Evolutionary conservation across 2,113 vertebrate genomes (phyloP).

Genomic region (Oryzias curvinotus): DNA sequence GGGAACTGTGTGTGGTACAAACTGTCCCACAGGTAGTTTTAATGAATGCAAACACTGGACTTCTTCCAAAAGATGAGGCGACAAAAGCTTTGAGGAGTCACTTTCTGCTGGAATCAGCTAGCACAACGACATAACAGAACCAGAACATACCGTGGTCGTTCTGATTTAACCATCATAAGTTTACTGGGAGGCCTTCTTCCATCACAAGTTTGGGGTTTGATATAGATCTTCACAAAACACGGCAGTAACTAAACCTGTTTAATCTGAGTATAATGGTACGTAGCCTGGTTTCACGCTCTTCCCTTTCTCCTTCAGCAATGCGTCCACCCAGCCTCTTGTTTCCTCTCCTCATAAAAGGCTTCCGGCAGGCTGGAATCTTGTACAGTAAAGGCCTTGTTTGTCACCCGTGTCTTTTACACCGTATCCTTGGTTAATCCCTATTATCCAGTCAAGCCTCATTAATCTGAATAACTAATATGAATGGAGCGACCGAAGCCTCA

Average conservation of each 20-base stretch:
- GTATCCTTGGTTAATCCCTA: conserved; percentile 57
- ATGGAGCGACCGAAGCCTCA: conserved; percentile 51
- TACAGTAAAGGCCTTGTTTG: conserved; percentile 66
- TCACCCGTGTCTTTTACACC: conserved; percentile 55
- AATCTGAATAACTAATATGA: conserved; percentile 65
- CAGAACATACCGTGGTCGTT: not conserved
- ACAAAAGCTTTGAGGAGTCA: conserved; percentile 16
- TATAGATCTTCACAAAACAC: not conserved
- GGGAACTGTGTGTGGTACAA: conserved; percentile 26
- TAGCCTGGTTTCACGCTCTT: not conserved
- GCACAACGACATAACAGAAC: not conserved
- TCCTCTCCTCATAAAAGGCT: conserved; percentile 54
- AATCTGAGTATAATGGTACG: conserved; percentile 6
- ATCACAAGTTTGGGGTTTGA: no score
- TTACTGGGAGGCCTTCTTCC: not conserved
- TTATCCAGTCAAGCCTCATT: conserved; percentile 68
- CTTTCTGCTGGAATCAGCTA: conserved; percentile 27
- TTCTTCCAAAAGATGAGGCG: conserved; percentile 14
- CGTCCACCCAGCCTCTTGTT: conserved; percentile 10
- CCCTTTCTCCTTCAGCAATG: not conserved
- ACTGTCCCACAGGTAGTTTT: conserved; percentile 37
- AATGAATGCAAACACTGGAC: conserved; percentile 50
- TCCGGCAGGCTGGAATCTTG: conserved; percentile 51
- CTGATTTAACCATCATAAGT: conserved; percentile 5
- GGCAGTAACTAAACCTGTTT: not conserved